Percentiles rank a stretch among this genome's conserved stretches.
Evolutionary conservation across 1,140 invertebrate species (phyloP).

Genomic region (Colletes latitarsis): DNA sequence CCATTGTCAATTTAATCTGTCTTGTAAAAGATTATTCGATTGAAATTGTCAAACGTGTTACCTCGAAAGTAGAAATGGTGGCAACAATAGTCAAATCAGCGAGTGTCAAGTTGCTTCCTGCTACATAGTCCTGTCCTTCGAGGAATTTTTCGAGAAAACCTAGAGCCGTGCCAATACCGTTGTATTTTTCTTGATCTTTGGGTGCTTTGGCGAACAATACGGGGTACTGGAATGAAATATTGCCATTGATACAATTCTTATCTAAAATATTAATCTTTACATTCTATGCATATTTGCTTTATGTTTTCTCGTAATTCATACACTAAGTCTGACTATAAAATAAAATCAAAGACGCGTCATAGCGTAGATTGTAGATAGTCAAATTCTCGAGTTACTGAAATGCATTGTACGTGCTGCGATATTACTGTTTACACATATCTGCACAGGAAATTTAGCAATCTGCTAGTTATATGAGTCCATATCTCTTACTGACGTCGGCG

Average conservation of each 20-base stretch:
- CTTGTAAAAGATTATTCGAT: not conserved
- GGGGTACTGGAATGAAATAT: slow-evolving; percentile 84
- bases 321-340: no score
- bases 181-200: slow-evolving; percentile 84
- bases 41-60: slow-evolving; percentile 48
- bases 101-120: slow-evolving; percentile 86
- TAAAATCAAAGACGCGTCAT: no score
- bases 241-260: not conserved
- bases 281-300: no score
- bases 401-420: no score
- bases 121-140: slow-evolving; percentile 84
- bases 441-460: no score
- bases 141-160: slow-evolving; percentile 86
- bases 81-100: slow-evolving; percentile 86
- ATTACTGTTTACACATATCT: no score
- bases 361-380: no score
- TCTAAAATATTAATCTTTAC: no score
- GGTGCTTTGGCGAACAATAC: slow-evolving; percentile 85
- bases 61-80: slow-evolving; percentile 85
- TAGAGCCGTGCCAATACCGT: slow-evolving; percentile 84
- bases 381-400: no score
- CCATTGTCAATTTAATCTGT: not conserved
- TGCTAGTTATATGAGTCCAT: no score
- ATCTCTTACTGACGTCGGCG: no score
- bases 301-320: no score